Percentiles rank a stretch among this genome's conserved stretches.
Evolutionary conservation across 1,140 invertebrate species (phyloP).

Genomic region (Tyrophagus putrescentiae): DNA sequence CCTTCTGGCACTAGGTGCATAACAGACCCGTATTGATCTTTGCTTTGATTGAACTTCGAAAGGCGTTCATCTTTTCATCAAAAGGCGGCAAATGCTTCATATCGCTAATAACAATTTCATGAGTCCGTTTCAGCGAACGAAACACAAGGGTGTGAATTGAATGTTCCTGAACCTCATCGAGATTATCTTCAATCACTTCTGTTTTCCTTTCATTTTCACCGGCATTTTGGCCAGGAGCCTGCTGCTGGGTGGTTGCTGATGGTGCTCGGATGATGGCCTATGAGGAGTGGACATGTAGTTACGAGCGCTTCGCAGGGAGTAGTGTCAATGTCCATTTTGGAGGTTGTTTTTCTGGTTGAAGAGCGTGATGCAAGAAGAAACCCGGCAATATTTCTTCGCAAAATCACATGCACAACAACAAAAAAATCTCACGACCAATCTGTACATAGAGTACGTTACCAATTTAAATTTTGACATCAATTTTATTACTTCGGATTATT

Average conservation of each 20-base stretch:
- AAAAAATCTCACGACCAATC: no score
- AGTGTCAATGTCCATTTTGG: conserved; percentile 8
- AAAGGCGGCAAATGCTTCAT: conserved; percentile 70
- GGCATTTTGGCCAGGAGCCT: background rate
- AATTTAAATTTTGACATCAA: background rate
- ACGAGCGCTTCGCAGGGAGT: background rate
- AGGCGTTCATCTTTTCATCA: conserved; percentile 59
- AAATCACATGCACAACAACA: background rate
- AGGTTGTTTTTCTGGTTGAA: background rate
- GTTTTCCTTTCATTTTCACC: background rate
- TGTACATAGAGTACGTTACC: no score
- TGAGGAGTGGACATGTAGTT: background rate
- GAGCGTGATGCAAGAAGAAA: background rate
- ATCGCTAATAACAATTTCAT: conserved; percentile 90
- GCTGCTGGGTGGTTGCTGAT: background rate
- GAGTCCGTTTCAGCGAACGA: conserved; percentile 85
- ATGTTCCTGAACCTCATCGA: conserved; percentile 44
- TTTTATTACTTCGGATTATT: background rate
- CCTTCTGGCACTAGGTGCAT: conserved; percentile 57
- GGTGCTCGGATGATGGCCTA: conserved; percentile 8
- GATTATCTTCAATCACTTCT: background rate
- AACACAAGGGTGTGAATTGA: conserved; percentile 94
- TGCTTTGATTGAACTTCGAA: conserved; percentile 55
- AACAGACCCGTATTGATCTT: conserved; percentile 71
- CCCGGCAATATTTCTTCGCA: background rate